These are phyloP conservation scores for Delichon dasypus DNA, from an alignment of 2,797 vertebrate genomes.

Conservation along the genomic window DNA sequence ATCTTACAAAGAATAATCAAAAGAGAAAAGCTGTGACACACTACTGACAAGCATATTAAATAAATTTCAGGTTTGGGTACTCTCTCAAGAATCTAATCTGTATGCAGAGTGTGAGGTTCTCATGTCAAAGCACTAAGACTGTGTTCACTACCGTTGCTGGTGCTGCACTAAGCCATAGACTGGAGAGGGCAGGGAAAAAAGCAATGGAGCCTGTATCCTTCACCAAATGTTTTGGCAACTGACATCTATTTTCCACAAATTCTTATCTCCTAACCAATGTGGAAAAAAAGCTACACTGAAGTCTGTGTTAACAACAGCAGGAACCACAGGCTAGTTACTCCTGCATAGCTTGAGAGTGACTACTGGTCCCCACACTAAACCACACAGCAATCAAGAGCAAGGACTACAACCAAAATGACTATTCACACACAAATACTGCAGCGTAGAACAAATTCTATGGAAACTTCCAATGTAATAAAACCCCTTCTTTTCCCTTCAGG, in stretches of 20 bases:
- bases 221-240: background rate
- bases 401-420: background rate
- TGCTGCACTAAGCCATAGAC: fast-evolving
- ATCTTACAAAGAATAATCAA: background rate
- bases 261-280: background rate
- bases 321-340: background rate
- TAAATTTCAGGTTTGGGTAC: background rate
- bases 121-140: fast-evolving
- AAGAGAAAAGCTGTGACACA: background rate
- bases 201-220: background rate
- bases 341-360: background rate
- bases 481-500: background rate
- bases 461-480: background rate
- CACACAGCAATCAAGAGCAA: background rate
- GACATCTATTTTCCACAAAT: background rate
- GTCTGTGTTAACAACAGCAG: background rate
- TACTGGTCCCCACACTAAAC: background rate
- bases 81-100: background rate
- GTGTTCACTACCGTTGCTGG: background rate
- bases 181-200: background rate
- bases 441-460: background rate
- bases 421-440: background rate
- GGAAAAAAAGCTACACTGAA: background rate
- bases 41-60: background rate
- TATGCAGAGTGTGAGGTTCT: background rate